A percentile compares a stretch with the other conserved stretches of the same genome.
Conservation (phyloP, 1,140 invertebrate species). For the Coenobita brevimanus region DNA sequence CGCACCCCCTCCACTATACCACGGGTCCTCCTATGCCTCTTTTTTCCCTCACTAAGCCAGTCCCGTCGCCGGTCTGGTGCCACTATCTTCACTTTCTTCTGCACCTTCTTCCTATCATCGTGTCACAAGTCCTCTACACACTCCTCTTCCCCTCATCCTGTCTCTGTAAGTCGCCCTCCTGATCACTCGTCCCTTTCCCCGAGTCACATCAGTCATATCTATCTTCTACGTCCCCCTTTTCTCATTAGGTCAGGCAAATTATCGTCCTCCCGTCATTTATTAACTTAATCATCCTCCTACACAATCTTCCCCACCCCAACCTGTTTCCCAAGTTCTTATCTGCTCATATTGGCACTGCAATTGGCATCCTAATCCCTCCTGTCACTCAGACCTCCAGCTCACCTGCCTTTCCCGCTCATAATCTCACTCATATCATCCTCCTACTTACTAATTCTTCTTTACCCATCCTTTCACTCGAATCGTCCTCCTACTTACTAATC, state of each 20-base stretch:
- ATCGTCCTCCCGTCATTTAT: no score
- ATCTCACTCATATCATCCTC: no score
- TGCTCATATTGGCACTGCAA: no score
- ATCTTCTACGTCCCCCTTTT: neutral
- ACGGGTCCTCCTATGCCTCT: neutral
- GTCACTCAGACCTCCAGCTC: no score
- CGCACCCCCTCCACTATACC: neutral
- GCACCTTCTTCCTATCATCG: slow-evolving; percentile 17
- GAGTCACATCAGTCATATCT: neutral
- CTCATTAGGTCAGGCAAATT: neutral
- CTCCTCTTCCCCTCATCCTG: slow-evolving; percentile 1
- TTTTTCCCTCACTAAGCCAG: neutral
- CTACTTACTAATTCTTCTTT: no score
- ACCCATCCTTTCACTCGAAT: no score
- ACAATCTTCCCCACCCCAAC: no score
- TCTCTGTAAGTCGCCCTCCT: neutral
- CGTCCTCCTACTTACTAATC: no score
- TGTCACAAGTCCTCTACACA: neutral
- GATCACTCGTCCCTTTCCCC: neutral
- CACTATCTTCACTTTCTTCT: neutral
- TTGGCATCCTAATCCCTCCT: no score
- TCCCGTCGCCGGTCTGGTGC: neutral
- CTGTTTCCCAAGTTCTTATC: no score
- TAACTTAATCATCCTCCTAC: no score
- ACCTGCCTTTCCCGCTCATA: no score